Base-by-base conservation (phyloP, 2,797 vertebrate species). In the Cossypha polioptera region DNA sequence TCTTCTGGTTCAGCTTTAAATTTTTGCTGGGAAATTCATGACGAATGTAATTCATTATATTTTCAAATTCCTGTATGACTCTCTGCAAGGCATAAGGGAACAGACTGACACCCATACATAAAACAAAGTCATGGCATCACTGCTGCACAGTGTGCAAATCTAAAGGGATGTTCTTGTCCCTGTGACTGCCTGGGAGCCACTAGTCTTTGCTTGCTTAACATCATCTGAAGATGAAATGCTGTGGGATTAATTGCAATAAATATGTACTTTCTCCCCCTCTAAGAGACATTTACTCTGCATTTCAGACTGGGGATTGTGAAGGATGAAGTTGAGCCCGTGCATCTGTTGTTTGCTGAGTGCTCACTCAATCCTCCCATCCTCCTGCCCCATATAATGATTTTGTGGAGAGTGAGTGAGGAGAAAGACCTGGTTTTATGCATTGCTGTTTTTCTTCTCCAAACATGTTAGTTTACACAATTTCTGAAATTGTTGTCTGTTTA, bases 261-360 rank as follows among this genome's bases (percentile, higher is more conserved):
- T 73, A 92, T 22, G 40, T 48, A 61, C 63, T 73, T 88, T 86
- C 77, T 95, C 67, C 24, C 11, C 65, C 51, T 76, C 63, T 73
- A 85, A 85, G 76, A 79, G 76, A 69, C 45, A 85, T 92, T 89
- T 91, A 74, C 59, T 89, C 81, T 83, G 50, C 38, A 50, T 82
- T 90, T 85, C 74, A 85, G 40, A 71, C 50, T 7, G 5, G 24
- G 71, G 55, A 93, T 57, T 63, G 48, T 38, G 81, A 85, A 76
- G 59, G 80, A 95, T 4, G 10, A 82, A 82, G 75, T 11, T 74
- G 61, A 96, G 35, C 40, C 48, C 2, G 3, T 54, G 71, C 76
- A 93, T 95, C 71, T 86, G 88, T 33, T 84, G 40, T 84, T 93
- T 69, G 40, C 74, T 6, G 50, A 94, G 58, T 40, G 47, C 28